phyloP scores from a whole-genome alignment of 2,888 invertebrate genomes.

The Chalcis sispes region DNA sequence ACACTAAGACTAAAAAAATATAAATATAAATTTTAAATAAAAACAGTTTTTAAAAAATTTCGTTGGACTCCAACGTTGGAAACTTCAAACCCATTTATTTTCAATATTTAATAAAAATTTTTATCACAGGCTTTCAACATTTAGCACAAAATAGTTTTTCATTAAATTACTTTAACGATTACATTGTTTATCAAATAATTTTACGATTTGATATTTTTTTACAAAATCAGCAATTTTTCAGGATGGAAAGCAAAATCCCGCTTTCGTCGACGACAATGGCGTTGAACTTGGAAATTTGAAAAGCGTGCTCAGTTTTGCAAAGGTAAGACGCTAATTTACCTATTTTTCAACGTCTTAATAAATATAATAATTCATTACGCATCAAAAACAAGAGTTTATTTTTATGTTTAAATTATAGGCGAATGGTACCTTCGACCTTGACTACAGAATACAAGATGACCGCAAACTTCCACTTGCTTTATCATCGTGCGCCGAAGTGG shows the following conservation, averaged over 20 bases:
- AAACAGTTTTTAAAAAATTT: no score
- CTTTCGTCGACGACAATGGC: conserved; percentile 69
- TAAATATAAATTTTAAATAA: no score
- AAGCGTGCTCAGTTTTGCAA: conserved; percentile 23
- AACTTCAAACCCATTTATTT: no score
- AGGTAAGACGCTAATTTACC: not conserved
- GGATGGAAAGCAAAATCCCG: conserved; percentile 69
- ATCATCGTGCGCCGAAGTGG: conserved; percentile 60
- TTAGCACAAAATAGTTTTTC: no score
- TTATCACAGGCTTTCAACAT: no score
- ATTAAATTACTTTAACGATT: no score
- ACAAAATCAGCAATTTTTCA: no score
- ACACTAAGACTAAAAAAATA: no score
- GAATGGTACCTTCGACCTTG: conserved; percentile 6
- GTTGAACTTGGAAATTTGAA: conserved; percentile 61
- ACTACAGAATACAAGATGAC: conserved; percentile 34
- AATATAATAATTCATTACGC: not conserved
- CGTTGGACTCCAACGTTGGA: no score
- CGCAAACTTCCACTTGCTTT: conserved; percentile 56
- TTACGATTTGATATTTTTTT: no score
- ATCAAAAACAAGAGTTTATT: not conserved
- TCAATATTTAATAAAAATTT: no score
- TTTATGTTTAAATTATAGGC: not conserved
- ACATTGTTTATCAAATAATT: no score
- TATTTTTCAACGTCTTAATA: not conserved